A percentile compares a stretch with the other conserved stretches of the same genome.
Evolutionary conservation across 2,113 vertebrate genomes (phyloP).

Genomic region (Ivindomyrus marchei): DNA sequence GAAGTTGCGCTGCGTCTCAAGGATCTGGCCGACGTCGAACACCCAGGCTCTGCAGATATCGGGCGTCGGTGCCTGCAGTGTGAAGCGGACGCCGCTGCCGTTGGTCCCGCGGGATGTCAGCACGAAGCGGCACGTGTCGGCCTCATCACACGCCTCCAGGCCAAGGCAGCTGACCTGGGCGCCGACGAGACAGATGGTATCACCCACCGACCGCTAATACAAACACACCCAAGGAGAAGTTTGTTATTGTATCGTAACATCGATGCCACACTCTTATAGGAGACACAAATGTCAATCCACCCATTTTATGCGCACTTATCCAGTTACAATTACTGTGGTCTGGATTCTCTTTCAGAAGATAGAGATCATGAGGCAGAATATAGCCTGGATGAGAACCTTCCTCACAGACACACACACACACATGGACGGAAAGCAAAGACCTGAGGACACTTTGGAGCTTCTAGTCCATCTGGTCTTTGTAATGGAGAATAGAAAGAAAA

Average conservation of each 20-base stretch:
- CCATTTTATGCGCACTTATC: not conserved
- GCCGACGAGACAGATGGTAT: not conserved
- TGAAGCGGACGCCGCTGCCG: conserved; percentile 70
- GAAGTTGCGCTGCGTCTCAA: conserved; percentile 98
- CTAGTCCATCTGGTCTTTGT: not conserved
- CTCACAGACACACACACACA: not conserved
- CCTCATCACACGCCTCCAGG: conserved; percentile 86
- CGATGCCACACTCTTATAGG: not conserved
- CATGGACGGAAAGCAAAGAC: not conserved
- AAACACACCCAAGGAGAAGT: not conserved
- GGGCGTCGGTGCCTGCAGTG: conserved; percentile 79
- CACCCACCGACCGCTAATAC: not conserved
- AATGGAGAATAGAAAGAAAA: not conserved
- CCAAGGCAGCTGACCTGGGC: conserved; percentile 89
- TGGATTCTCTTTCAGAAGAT: not conserved
- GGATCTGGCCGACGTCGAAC: conserved; percentile 92
- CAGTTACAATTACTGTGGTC: not conserved
- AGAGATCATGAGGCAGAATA: not conserved
- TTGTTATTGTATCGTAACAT: not conserved
- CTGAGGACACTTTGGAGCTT: not conserved
- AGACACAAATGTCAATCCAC: not conserved
- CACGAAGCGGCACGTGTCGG: conserved; percentile 87
- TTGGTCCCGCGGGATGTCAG: conserved; percentile 85
- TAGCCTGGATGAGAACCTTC: not conserved
- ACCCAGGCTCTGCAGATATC: conserved; percentile 83